Evolutionary conservation across 2,797 vertebrate genomes (phyloP).

Genomic region (Enteromius viviparus): DNA sequence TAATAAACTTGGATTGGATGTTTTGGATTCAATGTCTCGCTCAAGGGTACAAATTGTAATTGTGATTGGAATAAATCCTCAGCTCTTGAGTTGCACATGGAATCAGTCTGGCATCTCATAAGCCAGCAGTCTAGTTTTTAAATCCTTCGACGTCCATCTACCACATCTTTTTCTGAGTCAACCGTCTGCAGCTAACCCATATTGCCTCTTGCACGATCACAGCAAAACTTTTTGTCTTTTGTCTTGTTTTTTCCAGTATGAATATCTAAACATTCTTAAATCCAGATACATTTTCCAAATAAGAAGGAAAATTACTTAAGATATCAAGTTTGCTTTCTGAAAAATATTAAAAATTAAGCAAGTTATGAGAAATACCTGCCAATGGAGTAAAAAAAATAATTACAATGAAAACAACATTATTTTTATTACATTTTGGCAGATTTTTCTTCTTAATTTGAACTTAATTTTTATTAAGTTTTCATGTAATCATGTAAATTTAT

Average conservation of each 20-base stretch:
- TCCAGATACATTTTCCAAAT: background rate
- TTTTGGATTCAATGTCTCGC: background rate
- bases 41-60: slow-evolving; percentile 12
- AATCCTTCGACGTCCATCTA: background rate
- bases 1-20: background rate
- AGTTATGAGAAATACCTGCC: background rate
- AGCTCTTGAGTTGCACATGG: background rate
- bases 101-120: background rate
- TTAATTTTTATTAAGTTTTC: background rate
- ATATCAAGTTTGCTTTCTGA: background rate
- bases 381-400: background rate
- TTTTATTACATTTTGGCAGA: background rate
- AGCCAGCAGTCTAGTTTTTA: background rate
- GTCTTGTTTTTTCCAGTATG: background rate
- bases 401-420: background rate
- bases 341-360: background rate
- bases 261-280: background rate
- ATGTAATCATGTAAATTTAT: background rate
- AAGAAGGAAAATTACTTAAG: background rate
- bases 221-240: background rate
- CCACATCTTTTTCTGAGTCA: background rate
- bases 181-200: background rate
- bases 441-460: background rate
- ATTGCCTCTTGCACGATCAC: background rate
- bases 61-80: slow-evolving; percentile 13